phyloP scores from a whole-genome alignment of 2,797 vertebrate species.

The Hipposideros larvatus region DNA sequence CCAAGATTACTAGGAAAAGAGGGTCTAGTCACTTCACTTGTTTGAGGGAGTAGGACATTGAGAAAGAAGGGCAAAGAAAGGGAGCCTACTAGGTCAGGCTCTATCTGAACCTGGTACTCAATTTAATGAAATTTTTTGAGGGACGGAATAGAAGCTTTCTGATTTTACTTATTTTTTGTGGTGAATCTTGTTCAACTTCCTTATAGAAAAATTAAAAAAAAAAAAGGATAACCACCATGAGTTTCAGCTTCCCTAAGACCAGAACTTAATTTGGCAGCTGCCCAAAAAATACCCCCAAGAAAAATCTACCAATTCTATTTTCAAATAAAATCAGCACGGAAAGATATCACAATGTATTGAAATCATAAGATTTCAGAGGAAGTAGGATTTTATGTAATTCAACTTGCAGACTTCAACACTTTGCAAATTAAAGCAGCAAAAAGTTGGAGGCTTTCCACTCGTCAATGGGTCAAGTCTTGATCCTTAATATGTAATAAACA shows the following conservation, averaged over 20 bases:
- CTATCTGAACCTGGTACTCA: neutral
- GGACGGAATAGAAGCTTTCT: neutral
- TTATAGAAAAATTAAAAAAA: neutral
- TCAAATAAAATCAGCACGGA: neutral
- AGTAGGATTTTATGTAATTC: constrained; percentile 51
- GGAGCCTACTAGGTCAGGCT: neutral
- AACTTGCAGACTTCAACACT: constrained; percentile 33
- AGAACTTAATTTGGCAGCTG: neutral
- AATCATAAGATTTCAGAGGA: constrained; percentile 23
- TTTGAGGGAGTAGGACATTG: neutral
- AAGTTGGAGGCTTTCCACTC: neutral
- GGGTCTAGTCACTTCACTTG: neutral
- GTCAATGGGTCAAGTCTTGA: neutral
- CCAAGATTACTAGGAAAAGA: neutral
- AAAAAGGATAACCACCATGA: neutral
- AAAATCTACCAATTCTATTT: constrained; percentile 51
- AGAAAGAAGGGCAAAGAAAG: neutral
- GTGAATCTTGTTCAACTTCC: neutral
- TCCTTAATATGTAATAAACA: constrained; percentile 38
- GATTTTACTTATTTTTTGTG: constrained; percentile 15
- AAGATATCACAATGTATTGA: neutral
- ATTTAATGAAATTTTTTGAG: neutral
- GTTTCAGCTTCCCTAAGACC: constrained; percentile 4
- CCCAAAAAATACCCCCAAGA: neutral
- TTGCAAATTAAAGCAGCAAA: constrained; percentile 56